Evolutionary conservation across 2,113 vertebrate genomes (phyloP).

Genomic region (Serinus canaria): DNA sequence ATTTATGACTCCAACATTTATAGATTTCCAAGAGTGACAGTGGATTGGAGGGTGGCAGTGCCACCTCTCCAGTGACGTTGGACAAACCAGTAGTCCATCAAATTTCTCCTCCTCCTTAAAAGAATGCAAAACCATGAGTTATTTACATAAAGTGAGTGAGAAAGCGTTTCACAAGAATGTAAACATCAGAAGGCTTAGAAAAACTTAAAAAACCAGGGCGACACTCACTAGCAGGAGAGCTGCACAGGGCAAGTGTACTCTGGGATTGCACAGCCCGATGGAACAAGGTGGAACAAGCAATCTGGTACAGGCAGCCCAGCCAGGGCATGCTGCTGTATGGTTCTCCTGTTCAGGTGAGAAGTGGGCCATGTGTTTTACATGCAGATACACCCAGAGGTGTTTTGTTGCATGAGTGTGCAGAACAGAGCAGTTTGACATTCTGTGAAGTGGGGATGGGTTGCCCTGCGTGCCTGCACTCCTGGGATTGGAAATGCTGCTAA

Average conservation of each 20-base stretch:
- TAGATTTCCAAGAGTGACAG: too few species aligned
- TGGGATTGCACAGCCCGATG: neutral
- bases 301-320: neutral
- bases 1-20: too few species aligned
- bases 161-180: too few species aligned
- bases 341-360: neutral
- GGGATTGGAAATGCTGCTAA: neutral
- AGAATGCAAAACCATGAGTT: too few species aligned
- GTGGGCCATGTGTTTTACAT: neutral
- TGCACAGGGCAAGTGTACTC: accelerated
- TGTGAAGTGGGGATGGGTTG: neutral
- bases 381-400: neutral
- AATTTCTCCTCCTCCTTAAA: too few species aligned
- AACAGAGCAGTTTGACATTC: neutral
- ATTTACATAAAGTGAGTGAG: too few species aligned
- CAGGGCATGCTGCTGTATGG: neutral
- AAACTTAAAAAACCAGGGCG: too few species aligned
- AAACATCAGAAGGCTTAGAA: too few species aligned
- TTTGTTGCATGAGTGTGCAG: neutral
- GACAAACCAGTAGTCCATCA: too few species aligned
- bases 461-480: accelerated
- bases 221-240: neutral
- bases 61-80: too few species aligned
- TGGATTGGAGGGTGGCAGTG: too few species aligned
- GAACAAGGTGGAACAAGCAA: neutral